Percentiles rank a stretch among this genome's conserved stretches.
Conservation (phyloP, 2,113 vertebrate genomes). For the Neodon shergylaensis region DNA sequence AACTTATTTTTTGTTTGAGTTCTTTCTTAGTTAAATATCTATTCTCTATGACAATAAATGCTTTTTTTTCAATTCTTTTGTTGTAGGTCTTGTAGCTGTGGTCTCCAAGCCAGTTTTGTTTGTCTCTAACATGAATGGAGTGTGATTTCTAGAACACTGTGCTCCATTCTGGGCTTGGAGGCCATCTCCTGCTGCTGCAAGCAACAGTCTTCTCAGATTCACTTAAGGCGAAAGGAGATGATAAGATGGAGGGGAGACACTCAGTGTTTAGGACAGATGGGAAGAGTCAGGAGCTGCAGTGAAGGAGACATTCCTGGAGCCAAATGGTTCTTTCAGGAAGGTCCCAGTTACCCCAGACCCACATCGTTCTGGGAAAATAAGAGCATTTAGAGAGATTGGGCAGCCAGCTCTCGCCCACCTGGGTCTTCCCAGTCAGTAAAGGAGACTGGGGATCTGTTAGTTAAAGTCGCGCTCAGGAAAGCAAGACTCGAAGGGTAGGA, state of each 20-base stretch:
- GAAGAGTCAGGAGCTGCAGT: background rate
- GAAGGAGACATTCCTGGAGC: background rate
- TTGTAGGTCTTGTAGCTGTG: background rate
- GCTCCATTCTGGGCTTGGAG: background rate
- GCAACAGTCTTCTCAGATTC: background rate
- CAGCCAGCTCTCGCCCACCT: background rate
- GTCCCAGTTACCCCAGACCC: background rate
- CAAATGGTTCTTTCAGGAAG: background rate
- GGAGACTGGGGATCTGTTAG: background rate
- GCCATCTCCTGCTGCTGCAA: background rate
- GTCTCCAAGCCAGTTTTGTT: background rate
- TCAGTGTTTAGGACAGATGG: background rate
- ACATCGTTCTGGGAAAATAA: background rate
- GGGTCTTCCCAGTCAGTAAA: background rate
- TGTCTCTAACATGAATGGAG: background rate
- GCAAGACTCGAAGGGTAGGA: accelerated
- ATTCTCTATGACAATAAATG: background rate
- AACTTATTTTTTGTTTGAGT: background rate
- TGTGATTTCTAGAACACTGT: background rate
- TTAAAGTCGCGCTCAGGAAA: background rate
- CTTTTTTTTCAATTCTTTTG: background rate
- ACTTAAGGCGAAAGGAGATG: background rate
- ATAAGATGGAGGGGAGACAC: no score
- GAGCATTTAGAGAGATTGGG: background rate
- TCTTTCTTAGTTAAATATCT: background rate